These are phyloP conservation scores for Dicyrtomina minuta DNA, from an alignment of 2,888 invertebrate species.

Conservation along the genomic window DNA sequence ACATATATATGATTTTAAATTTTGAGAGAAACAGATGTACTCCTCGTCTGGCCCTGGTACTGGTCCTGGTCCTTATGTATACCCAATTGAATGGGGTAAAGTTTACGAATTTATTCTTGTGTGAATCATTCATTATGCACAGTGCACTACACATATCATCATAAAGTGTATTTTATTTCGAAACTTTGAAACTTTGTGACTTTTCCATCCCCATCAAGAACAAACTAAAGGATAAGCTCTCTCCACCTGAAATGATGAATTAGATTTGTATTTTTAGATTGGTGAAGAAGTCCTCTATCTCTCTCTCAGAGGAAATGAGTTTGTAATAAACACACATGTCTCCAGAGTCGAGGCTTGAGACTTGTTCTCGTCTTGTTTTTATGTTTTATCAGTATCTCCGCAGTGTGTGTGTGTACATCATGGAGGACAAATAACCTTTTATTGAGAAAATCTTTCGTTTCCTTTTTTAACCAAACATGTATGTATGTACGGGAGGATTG, in stretches of 20 bases:
- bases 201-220: too few species aligned
- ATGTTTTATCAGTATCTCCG: not conserved
- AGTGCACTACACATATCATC: too few species aligned
- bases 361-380: not conserved
- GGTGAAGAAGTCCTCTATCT: too few species aligned
- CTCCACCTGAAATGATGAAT: constrained; percentile 25
- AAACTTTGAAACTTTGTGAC: constrained; percentile 23
- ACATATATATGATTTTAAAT: too few species aligned
- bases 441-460: constrained; percentile 14
- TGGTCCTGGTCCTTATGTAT: too few species aligned
- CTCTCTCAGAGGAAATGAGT: constrained; percentile 31
- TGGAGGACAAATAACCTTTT: constrained; percentile 18
- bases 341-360: not conserved
- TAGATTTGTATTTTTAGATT: not conserved
- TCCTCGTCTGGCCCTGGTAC: too few species aligned
- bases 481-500: not conserved
- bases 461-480: not conserved
- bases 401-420: not conserved
- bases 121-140: constrained; percentile 17
- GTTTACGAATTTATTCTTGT: constrained; percentile 17
- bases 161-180: not conserved
- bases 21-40: too few species aligned
- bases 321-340: constrained; percentile 28
- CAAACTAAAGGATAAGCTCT: not conserved
- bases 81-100: not conserved